Base-by-base conservation (phyloP, 2,888 invertebrate species). In the Pseudococcus longispinus region DNA sequence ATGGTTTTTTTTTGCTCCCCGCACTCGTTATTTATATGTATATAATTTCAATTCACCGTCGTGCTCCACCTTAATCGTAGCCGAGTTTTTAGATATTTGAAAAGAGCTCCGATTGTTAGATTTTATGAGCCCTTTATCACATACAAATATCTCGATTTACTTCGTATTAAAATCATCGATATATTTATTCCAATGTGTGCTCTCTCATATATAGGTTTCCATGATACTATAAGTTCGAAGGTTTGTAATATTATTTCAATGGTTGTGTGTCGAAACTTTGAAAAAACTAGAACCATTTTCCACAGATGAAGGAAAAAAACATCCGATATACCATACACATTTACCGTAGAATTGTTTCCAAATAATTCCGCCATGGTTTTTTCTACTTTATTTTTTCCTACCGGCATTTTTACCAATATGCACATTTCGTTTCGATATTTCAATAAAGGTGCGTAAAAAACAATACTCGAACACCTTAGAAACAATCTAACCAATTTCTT, bases 41-140 rank as follows among this genome's bases (percentile, higher is more conserved):
- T 37, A 74, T 74, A 74, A n/a, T 74, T 74, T 37, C 74, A 5
- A 74, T 37, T 74, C 74, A 37, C 29, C 74, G 74, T 32, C n/a
- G 74, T n/a, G 74, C 74, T 74, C n/a, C 37, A 37, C 74, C 37
- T 29, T 26, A 26, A 32, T 74, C 74, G 74, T 26, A 32, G 26
- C 9, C 13, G 65, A 65, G 74, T 74, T 32, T 74, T 74, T 37
- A 37, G 37, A 74, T 37, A 74, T 74, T 74, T 74, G 74, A 74
- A 74, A 74, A 74, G 74, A 74, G n/a, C n/a, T 11, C 32, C 74
- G 74, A 74, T 37, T 32, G 32, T 74, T 74, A 74, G 37, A 74
- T 74, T 74, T 74, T 74, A 74, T 32, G 29, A 74, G 29, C 74
- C 32, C 74, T 32, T 74, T 74, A 74, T 74, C 74, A 37, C 74